Percentiles rank a stretch among this genome's conserved stretches.
phyloP scores from a whole-genome alignment of 2,797 vertebrate genomes.

The Alectoris magna region DNA sequence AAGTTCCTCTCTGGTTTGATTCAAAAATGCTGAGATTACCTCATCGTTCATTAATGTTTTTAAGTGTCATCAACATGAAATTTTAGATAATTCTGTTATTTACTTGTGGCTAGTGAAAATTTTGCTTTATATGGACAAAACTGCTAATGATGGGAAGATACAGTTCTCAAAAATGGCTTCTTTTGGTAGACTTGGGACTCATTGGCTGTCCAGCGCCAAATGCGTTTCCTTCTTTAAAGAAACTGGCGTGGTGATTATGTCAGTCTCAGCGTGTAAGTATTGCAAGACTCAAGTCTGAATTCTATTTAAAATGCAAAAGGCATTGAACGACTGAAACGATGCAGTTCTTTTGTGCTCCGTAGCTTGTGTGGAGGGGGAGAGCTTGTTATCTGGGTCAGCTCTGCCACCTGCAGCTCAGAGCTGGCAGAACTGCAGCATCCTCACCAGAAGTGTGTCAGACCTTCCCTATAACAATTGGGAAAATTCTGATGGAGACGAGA shows the following conservation, averaged over 20 bases:
- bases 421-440: neutral
- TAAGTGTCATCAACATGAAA: neutral
- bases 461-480: rapidly evolving
- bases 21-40: neutral
- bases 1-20: neutral
- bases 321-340: neutral
- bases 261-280: neutral
- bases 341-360: conserved; percentile 25
- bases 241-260: neutral
- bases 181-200: neutral
- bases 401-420: conserved; percentile 79
- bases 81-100: neutral
- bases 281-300: neutral
- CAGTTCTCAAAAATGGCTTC: neutral
- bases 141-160: neutral
- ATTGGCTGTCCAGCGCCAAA: neutral
- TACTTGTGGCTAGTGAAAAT: neutral
- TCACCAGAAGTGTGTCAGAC: neutral
- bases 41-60: neutral
- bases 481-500: neutral
- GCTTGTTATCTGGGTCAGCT: conserved; percentile 56
- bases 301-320: conserved; percentile 35
- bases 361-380: neutral
- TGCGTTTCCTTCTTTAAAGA: neutral
- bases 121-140: neutral